These are phyloP conservation scores for Linnaemya vulpina DNA, from an alignment of 2,888 invertebrate genomes.

Conservation along the genomic window DNA sequence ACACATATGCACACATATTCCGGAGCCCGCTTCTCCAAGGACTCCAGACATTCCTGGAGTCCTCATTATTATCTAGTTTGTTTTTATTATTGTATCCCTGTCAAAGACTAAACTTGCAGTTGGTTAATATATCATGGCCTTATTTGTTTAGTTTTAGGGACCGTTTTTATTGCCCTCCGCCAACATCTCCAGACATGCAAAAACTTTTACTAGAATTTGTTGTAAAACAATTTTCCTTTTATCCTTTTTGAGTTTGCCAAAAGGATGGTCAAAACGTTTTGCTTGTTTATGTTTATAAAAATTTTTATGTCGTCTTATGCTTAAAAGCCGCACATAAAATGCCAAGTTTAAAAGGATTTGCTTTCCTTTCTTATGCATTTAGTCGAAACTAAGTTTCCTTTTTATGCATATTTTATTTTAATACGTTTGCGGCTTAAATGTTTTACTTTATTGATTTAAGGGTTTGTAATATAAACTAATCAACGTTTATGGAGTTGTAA, in stretches of 20 bases:
- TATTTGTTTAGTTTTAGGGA: background rate
- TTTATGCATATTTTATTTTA: background rate
- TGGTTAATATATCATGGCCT: background rate
- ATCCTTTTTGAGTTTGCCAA: background rate
- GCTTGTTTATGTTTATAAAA: slow-evolving; percentile 25
- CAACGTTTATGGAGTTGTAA: slow-evolving; percentile 26
- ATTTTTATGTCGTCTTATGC: slow-evolving; percentile 24
- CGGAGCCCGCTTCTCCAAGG: background rate
- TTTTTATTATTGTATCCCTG: background rate
- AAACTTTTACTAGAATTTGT: background rate
- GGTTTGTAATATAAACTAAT: slow-evolving; percentile 29
- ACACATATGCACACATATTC: slow-evolving; percentile 9
- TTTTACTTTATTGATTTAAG: slow-evolving; percentile 36
- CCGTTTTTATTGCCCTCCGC: background rate
- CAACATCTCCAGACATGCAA: background rate
- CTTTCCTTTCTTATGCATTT: background rate
- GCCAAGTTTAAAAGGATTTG: slow-evolving; percentile 15
- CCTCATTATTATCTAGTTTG: background rate
- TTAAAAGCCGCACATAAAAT: slow-evolving; percentile 11
- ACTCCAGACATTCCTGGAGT: background rate
- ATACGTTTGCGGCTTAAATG: background rate
- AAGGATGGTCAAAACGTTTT: background rate
- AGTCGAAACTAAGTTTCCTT: background rate
- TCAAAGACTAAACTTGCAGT: background rate
- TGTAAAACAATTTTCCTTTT: slow-evolving; percentile 3